Evolutionary conservation across 2,797 vertebrate genomes (phyloP).

Genomic region (Chaunax sp.): DNA sequence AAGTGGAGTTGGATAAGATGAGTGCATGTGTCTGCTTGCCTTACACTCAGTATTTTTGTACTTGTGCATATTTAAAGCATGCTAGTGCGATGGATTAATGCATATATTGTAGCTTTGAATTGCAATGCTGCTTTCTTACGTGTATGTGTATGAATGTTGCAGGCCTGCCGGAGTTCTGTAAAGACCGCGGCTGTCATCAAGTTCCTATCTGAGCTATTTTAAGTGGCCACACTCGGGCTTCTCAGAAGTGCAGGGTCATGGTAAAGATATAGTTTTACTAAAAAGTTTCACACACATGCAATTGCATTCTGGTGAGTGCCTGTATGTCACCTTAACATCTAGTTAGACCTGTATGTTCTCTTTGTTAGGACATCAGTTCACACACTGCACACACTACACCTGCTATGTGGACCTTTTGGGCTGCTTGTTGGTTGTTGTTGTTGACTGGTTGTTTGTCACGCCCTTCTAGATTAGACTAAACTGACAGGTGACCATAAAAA

Average conservation of each 20-base stretch:
- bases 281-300: conserved; percentile 40
- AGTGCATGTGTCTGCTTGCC: background rate
- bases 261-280: conserved; percentile 70
- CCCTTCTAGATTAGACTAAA: background rate
- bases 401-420: background rate
- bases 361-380: conserved; percentile 1
- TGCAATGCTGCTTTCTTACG: conserved; percentile 1
- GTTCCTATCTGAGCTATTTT: conserved; percentile 79
- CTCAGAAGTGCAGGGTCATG: conserved; percentile 74
- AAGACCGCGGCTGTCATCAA: conserved; percentile 69
- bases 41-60: background rate
- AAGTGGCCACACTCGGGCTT: conserved; percentile 67
- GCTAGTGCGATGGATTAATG: background rate
- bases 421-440: background rate
- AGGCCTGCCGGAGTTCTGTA: conserved; percentile 47
- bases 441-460: background rate
- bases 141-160: conserved; percentile 17
- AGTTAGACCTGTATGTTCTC: conserved; percentile 17
- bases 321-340: conserved; percentile 23
- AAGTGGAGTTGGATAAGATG: background rate
- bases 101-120: conserved; percentile 11
- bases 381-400: background rate
- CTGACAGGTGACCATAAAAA: background rate
- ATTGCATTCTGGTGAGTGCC: conserved; percentile 20
- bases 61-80: conserved; percentile 26